Conservation (phyloP, 2,797 vertebrate species). For the Neosilurus hyrtlii region DNA sequence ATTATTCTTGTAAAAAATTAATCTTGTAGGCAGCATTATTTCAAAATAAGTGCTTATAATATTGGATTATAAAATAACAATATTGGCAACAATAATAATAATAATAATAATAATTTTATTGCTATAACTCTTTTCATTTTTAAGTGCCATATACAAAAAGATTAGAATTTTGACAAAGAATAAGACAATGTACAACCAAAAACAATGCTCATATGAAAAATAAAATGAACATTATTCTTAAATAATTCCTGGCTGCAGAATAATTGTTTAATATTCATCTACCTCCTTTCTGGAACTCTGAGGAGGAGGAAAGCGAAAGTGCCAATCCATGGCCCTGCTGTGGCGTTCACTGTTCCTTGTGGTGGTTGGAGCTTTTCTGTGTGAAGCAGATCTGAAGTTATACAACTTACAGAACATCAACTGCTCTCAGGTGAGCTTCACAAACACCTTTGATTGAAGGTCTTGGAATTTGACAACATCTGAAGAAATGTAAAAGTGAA, state of each 20-base stretch:
- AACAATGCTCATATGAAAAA: neutral
- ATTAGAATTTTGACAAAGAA: neutral
- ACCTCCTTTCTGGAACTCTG: neutral
- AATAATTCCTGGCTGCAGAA: neutral
- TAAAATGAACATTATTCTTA: neutral
- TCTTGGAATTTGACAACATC: neutral
- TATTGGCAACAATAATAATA: neutral
- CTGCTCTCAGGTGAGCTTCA: constrained; percentile 36
- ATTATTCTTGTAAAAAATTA: no score
- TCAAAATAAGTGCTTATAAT: neutral
- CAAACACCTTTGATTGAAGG: neutral
- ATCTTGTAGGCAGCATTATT: no score
- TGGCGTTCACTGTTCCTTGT: neutral
- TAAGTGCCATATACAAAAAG: neutral
- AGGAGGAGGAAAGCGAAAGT: neutral
- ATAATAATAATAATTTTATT: neutral
- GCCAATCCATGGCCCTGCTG: neutral
- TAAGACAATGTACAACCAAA: neutral
- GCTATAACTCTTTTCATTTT: neutral
- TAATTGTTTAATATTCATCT: neutral
- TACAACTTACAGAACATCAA: neutral
- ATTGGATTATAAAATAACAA: no score
- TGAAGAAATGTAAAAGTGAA: neutral
- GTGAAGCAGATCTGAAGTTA: neutral
- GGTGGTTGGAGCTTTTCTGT: neutral